A percentile compares a stretch with the other conserved stretches of the same genome.
phyloP scores from a whole-genome alignment of 2,888 invertebrate genomes.

The Acronicta leporina region DNA sequence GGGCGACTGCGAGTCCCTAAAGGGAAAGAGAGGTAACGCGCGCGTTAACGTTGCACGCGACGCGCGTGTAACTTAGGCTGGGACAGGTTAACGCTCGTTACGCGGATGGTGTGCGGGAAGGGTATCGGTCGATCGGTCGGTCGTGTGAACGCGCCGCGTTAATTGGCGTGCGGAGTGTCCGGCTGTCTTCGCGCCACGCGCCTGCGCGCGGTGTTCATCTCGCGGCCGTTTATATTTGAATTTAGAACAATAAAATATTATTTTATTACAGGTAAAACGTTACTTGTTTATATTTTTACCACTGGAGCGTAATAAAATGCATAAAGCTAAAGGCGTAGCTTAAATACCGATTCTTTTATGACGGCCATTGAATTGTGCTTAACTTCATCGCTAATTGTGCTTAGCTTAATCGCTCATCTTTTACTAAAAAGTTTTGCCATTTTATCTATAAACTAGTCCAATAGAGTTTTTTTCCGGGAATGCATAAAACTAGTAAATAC shows the following conservation, averaged over 20 bases:
- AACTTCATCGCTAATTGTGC: background rate
- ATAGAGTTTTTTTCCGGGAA: conserved; percentile 22
- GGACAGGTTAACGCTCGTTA: conserved; percentile 67
- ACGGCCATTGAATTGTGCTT: background rate
- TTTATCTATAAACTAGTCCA: background rate
- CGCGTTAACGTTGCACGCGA: conserved; percentile 69
- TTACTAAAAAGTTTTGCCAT: background rate
- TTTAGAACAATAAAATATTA: conserved; percentile 72
- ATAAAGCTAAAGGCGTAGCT: conserved; percentile 39
- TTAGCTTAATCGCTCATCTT: too few relatives aligned
- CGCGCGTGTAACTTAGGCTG: conserved; percentile 52
- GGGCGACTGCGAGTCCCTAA: conserved; percentile 70
- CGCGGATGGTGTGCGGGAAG: conserved; percentile 68
- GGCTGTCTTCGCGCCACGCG: conserved; percentile 83
- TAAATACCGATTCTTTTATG: conserved; percentile 32
- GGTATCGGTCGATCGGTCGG: conserved; percentile 66
- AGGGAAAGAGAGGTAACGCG: conserved; percentile 63
- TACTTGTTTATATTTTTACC: conserved; percentile 38
- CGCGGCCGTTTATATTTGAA: conserved; percentile 73
- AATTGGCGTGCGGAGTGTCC: conserved; percentile 85
- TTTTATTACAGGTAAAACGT: conserved; percentile 51
- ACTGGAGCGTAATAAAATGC: conserved; percentile 37
- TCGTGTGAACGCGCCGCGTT: conserved; percentile 85
- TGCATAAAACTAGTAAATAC: conserved; percentile 16
- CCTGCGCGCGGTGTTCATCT: conserved; percentile 71